Percentiles rank a stretch among this genome's conserved stretches.
These are phyloP conservation scores for Rhynchonema sp. DNA, from an alignment of 2,888 invertebrate genomes.

Conservation along the genomic window DNA sequence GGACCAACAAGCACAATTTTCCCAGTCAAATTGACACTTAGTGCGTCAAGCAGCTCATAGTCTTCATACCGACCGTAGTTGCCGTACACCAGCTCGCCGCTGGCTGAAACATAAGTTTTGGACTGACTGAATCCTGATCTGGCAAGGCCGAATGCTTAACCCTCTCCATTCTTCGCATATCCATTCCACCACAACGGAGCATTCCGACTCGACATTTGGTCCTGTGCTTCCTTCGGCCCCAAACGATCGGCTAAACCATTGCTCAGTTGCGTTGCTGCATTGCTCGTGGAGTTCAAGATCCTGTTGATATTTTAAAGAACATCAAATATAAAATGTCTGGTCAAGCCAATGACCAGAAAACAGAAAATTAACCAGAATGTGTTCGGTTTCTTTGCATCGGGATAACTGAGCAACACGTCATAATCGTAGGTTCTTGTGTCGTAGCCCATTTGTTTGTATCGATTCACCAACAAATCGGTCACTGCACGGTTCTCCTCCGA, in stretches of 20 bases:
- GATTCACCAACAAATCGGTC: neutral
- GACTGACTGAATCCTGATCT: constrained; percentile 3
- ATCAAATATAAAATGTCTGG: no score
- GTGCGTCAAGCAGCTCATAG: constrained; percentile 23
- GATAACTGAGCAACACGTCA: neutral
- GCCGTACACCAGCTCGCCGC: constrained; percentile 28
- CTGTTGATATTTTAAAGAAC: no score
- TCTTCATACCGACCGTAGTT: constrained; percentile 33
- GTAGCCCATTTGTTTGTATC: neutral
- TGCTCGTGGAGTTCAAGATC: no score
- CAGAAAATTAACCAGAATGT: neutral
- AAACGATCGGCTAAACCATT: neutral
- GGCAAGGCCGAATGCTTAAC: constrained; percentile 1
- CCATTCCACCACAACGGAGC: neutral
- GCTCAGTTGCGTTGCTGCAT: neutral
- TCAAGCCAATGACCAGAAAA: no score
- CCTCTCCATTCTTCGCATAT: neutral
- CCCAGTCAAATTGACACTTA: constrained; percentile 25
- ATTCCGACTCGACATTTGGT: neutral
- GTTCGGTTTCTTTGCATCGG: neutral
- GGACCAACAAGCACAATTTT: constrained; percentile 32
- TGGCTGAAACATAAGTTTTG: constrained; percentile 8
- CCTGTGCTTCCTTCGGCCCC: neutral
- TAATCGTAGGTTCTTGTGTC: neutral
- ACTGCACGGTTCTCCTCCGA: neutral